Evolutionary conservation across 1,140 invertebrate species (phyloP).

Genomic region (Platorchestia sp.): DNA sequence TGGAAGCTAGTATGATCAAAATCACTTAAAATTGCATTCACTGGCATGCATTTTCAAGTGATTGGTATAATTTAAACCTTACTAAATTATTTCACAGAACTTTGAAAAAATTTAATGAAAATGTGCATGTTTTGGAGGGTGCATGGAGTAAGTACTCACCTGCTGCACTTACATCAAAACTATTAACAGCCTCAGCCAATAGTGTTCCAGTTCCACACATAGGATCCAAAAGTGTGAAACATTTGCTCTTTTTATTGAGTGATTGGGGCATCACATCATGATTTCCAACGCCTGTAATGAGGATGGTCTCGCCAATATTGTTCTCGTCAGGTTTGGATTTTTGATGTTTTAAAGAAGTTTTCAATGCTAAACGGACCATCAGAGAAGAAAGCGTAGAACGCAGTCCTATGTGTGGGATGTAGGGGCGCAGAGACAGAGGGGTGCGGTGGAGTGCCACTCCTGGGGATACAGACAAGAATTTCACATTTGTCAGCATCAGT

Average conservation of each 20-base stretch:
- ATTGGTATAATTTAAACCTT: too few species aligned
- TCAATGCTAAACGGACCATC: slow-evolving; percentile 28
- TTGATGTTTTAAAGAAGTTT: not conserved
- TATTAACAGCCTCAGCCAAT: slow-evolving; percentile 48
- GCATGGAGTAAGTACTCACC: not conserved
- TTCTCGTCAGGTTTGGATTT: not conserved
- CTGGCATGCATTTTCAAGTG: too few species aligned
- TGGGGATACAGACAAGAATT: not conserved
- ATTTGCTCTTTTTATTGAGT: not conserved
- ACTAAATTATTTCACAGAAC: too few species aligned
- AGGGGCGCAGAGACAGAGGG: slow-evolving; percentile 45
- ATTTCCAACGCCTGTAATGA: not conserved
- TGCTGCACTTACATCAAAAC: slow-evolving; percentile 32
- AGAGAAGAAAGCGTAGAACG: slow-evolving; percentile 37
- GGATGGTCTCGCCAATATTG: not conserved
- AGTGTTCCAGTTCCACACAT: slow-evolving; percentile 56
- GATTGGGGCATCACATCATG: not conserved
- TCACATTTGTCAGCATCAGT: not conserved
- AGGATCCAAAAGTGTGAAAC: slow-evolving; percentile 48
- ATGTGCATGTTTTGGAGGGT: not conserved
- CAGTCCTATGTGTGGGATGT: slow-evolving; percentile 53
- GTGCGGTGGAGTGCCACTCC: not conserved
- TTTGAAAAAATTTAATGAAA: not conserved
- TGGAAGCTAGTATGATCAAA: too few species aligned
- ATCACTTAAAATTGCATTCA: too few species aligned